Conservation (phyloP, 2,888 invertebrate genomes). For the Mythimna ferrago region DNA sequence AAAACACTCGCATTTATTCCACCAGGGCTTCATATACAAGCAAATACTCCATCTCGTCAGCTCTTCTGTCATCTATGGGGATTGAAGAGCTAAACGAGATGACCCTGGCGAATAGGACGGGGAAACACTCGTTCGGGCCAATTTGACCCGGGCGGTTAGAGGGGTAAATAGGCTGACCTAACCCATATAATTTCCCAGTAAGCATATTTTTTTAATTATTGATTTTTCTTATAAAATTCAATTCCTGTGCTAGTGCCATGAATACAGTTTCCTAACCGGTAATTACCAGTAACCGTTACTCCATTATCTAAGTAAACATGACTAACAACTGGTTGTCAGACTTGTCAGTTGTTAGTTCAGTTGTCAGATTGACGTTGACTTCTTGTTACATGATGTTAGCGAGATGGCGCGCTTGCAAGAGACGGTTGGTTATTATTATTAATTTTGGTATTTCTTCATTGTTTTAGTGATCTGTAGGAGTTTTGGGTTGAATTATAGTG, state of each 20-base stretch:
- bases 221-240: neutral
- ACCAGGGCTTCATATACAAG: too few species aligned
- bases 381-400: conserved; percentile 25
- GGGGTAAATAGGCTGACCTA: too few species aligned
- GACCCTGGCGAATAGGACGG: too few species aligned
- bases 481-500: neutral
- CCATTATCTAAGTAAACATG: conserved; percentile 35
- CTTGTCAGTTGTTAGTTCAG: conserved; percentile 16
- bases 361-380: conserved; percentile 24
- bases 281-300: conserved; percentile 29
- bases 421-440: neutral
- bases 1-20: too few species aligned
- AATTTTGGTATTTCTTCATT: conserved; percentile 13
- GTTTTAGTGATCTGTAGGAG: neutral
- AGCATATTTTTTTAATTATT: too few species aligned
- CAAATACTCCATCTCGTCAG: too few species aligned
- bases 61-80: too few species aligned
- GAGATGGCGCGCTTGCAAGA: neutral
- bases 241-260: neutral
- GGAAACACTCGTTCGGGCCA: too few species aligned
- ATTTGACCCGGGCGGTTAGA: too few species aligned
- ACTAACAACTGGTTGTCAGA: conserved; percentile 33
- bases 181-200: too few species aligned
- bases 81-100: too few species aligned
- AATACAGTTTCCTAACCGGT: conserved; percentile 17